phyloP scores from a whole-genome alignment of 2,888 invertebrate species.

The Loripinus fragilis region DNA sequence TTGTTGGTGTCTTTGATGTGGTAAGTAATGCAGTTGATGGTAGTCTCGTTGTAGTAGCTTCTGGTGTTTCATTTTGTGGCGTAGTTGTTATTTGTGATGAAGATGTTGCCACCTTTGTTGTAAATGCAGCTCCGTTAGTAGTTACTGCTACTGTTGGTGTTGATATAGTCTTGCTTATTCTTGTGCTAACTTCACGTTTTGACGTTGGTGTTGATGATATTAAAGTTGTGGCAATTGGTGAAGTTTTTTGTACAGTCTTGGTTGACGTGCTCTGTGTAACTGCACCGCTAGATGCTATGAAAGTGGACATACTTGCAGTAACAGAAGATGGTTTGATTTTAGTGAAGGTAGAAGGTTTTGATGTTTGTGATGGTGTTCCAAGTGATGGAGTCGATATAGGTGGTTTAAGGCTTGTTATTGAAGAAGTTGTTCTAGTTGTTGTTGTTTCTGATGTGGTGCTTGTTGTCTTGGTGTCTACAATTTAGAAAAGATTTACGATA shows the following conservation, averaged over 20 bases:
- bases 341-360: not conserved
- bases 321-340: too few relatives aligned
- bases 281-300: too few relatives aligned
- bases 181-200: too few relatives aligned
- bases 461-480: not conserved
- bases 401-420: not conserved
- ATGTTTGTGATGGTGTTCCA: not conserved
- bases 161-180: too few relatives aligned
- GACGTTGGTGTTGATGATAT: too few relatives aligned
- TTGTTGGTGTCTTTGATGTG: not conserved
- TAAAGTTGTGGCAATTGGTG: too few relatives aligned
- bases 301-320: too few relatives aligned
- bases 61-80: too few relatives aligned
- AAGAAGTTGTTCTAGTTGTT: constrained; percentile 5
- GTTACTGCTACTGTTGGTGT: not conserved
- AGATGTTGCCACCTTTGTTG: not conserved
- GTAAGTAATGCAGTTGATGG: not conserved
- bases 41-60: not conserved
- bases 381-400: too few relatives aligned
- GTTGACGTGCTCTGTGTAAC: too few relatives aligned
- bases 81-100: not conserved
- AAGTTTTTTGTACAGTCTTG: too few relatives aligned
- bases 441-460: constrained; percentile 21
- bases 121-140: too few relatives aligned
- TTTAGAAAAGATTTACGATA: not conserved